A percentile compares a stretch with the other conserved stretches of the same genome.
Conservation (phyloP, 2,797 vertebrate species). For the Meriones psammophilus region DNA sequence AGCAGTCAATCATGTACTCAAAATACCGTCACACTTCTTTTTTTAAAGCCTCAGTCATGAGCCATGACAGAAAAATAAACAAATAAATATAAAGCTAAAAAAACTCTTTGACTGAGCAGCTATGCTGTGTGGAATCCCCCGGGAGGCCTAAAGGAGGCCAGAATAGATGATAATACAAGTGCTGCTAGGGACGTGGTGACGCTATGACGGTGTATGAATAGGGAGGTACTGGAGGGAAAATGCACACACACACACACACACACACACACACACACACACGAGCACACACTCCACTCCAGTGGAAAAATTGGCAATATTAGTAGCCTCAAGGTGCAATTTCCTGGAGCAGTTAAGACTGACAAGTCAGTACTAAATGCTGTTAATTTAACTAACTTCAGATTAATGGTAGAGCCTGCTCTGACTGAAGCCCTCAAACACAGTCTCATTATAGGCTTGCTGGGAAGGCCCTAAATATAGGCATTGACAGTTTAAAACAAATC, state of each 20-base stretch:
- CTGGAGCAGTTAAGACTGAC: slow-evolving; percentile 93
- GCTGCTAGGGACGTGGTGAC: slow-evolving; percentile 90
- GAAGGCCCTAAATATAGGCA: slow-evolving; percentile 93
- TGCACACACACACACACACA: slow-evolving; percentile 51
- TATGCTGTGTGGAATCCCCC: slow-evolving; percentile 88
- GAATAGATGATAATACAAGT: slow-evolving; percentile 93
- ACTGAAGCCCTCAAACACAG: slow-evolving; percentile 92
- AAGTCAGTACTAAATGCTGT: slow-evolving; percentile 93
- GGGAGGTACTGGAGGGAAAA: slow-evolving; percentile 87
- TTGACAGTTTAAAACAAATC: slow-evolving; percentile 90
- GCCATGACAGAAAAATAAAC: slow-evolving; percentile 96
- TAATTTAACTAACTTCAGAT: slow-evolving; percentile 96
- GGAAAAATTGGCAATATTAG: slow-evolving; percentile 93
- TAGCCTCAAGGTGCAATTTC: slow-evolving; percentile 94
- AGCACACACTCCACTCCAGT: slow-evolving; percentile 82
- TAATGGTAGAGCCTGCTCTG: slow-evolving; percentile 91
- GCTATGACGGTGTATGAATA: slow-evolving; percentile 88
- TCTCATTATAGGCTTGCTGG: slow-evolving; percentile 92
- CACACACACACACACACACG: too few species aligned
- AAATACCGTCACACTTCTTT: slow-evolving; percentile 92
- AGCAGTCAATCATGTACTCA: slow-evolving; percentile 91
- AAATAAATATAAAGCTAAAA: slow-evolving; percentile 95
- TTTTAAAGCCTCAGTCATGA: slow-evolving; percentile 92
- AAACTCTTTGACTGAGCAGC: slow-evolving; percentile 93
- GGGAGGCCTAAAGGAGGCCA: slow-evolving; percentile 91